Conservation (phyloP, 2,888 invertebrate genomes). For the Nomada fucata region DNA sequence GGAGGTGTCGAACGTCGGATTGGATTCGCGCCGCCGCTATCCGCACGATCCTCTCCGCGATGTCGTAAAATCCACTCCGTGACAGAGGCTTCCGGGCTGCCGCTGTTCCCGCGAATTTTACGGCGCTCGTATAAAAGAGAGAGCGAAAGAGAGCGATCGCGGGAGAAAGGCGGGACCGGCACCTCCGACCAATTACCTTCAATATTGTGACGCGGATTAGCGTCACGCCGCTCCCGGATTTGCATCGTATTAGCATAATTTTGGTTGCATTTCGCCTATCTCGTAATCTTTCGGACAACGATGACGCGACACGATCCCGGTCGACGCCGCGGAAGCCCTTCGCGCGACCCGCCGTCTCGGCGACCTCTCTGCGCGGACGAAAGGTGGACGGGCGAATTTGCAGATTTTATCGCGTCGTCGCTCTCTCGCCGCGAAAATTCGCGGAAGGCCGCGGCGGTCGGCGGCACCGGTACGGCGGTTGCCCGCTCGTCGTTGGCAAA, state of each 20-base stretch:
- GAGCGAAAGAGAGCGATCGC: slow-evolving; percentile 46
- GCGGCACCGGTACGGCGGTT: background rate
- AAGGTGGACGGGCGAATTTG: background rate
- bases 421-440: slow-evolving; percentile 21
- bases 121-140: slow-evolving; percentile 34
- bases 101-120: slow-evolving; percentile 15
- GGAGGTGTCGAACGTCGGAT: slow-evolving; percentile 23
- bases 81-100: slow-evolving; percentile 50
- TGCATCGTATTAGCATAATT: slow-evolving; percentile 84
- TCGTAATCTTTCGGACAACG: slow-evolving; percentile 72
- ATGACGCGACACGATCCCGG: slow-evolving; percentile 70
- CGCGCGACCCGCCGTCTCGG: background rate
- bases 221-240: slow-evolving; percentile 80
- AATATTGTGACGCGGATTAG: slow-evolving; percentile 83
- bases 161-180: slow-evolving; percentile 68
- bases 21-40: background rate
- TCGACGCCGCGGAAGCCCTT: slow-evolving; percentile 32
- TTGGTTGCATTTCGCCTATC: slow-evolving; percentile 78
- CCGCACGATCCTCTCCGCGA: slow-evolving; percentile 6
- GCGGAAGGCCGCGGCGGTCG: slow-evolving; percentile 22
- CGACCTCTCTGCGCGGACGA: background rate
- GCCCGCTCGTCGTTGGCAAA: too few species aligned
- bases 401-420: slow-evolving; percentile 21
- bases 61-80: slow-evolving; percentile 36
- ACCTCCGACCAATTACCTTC: slow-evolving; percentile 82